A percentile compares a stretch with the other conserved stretches of the same genome.
Evolutionary conservation across 2,888 invertebrate genomes (phyloP).

Genomic region (Punctoribates punctum): DNA sequence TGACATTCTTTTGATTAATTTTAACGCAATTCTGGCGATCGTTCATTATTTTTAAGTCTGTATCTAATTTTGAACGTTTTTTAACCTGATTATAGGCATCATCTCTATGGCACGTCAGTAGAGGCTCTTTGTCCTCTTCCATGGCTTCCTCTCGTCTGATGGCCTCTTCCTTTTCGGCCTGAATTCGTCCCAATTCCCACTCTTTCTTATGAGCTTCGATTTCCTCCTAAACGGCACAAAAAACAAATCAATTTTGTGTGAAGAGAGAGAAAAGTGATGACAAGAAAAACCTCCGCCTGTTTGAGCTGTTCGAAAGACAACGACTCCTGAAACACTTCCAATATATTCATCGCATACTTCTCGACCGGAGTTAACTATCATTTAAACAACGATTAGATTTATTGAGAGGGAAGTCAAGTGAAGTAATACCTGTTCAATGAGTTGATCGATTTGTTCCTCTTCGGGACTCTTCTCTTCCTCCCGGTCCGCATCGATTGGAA

Average conservation of each 20-base stretch:
- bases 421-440: conserved; percentile 54
- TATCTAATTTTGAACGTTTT: conserved; percentile 49
- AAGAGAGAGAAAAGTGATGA: conserved; percentile 31
- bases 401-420: too few relatives aligned
- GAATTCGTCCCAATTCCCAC: conserved; percentile 74
- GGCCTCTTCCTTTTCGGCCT: conserved; percentile 58
- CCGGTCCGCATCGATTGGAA: conserved; percentile 59
- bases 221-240: conserved; percentile 58
- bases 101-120: conserved; percentile 70
- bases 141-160: conserved; percentile 51
- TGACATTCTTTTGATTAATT: conserved; percentile 27
- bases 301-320: conserved; percentile 75
- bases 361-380: conserved; percentile 85
- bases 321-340: conserved; percentile 79
- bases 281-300: conserved; percentile 69
- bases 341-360: conserved; percentile 86
- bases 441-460: conserved; percentile 53
- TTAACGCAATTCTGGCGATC: conserved; percentile 35
- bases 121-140: conserved; percentile 58
- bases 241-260: not conserved
- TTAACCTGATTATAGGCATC: conserved; percentile 81
- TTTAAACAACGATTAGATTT: not conserved
- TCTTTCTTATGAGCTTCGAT: conserved; percentile 78
- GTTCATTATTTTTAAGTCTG: not conserved
- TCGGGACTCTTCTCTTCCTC: conserved; percentile 54